These are phyloP conservation scores for Tachyglossus aculeatus DNA, from an alignment of 2,797 vertebrate genomes.

Conservation along the genomic window DNA sequence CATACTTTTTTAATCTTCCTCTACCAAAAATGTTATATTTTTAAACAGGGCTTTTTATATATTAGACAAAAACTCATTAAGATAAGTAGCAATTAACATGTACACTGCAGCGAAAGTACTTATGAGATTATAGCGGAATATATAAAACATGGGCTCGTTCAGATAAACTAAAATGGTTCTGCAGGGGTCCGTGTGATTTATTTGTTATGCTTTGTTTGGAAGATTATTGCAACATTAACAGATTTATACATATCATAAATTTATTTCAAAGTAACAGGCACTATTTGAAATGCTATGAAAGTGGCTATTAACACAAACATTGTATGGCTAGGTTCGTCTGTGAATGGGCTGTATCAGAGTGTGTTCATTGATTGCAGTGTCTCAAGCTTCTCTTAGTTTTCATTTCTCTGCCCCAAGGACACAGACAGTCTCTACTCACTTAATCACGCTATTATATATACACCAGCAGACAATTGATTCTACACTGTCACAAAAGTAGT, in stretches of 20 bases:
- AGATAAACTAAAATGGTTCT: slow-evolving; percentile 31
- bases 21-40: not conserved
- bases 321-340: accelerated
- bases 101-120: slow-evolving; percentile 14
- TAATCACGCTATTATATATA: not conserved
- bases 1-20: not conserved
- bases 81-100: slow-evolving; percentile 45
- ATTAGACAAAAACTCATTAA: slow-evolving; percentile 28
- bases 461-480: too few relatives aligned
- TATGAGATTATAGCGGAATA: slow-evolving; percentile 22
- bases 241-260: slow-evolving; percentile 21
- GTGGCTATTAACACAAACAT: not conserved
- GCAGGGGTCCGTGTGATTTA: not conserved
- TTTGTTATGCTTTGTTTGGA: slow-evolving; percentile 39
- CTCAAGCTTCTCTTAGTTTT: not conserved
- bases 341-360: not conserved
- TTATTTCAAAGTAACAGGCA: slow-evolving; percentile 10
- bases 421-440: not conserved
- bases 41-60: slow-evolving; percentile 17
- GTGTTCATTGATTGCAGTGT: not conserved
- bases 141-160: slow-evolving; percentile 16
- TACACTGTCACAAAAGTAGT: too few relatives aligned
- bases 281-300: not conserved
- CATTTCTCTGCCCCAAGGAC: not conserved
- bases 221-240: slow-evolving; percentile 2